These are phyloP conservation scores for Brotula barbata DNA, from an alignment of 2,797 vertebrate genomes.

Conservation along the genomic window DNA sequence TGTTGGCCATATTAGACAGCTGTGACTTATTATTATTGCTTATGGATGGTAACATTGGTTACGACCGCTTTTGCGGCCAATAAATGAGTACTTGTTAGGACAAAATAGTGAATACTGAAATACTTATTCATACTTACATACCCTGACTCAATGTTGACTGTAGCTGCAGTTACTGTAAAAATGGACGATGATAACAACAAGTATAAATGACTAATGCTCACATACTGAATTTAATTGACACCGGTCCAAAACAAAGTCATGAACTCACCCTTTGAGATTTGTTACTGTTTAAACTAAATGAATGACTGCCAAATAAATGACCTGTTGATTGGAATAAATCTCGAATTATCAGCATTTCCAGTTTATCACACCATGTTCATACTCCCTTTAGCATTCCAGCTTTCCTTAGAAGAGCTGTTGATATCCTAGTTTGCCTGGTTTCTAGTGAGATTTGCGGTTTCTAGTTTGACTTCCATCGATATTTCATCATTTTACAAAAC, in stretches of 20 bases:
- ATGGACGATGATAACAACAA: not conserved
- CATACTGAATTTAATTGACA: not conserved
- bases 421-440: slow-evolving; percentile 16
- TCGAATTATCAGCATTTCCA: slow-evolving; percentile 16
- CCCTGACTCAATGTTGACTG: not conserved
- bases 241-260: not conserved
- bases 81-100: too few species aligned
- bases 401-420: slow-evolving; percentile 27
- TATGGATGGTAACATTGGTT: too few species aligned
- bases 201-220: not conserved
- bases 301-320: not conserved
- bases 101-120: too few species aligned
- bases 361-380: slow-evolving; percentile 18
- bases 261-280: not conserved
- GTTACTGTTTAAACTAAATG: not conserved
- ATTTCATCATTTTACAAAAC: too few species aligned
- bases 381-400: slow-evolving; percentile 21
- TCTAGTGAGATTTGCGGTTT: too few species aligned
- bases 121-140: too few species aligned
- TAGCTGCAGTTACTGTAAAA: not conserved
- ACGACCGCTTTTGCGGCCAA: too few species aligned
- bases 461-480: too few species aligned
- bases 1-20: too few species aligned
- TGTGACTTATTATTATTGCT: too few species aligned
- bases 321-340: not conserved